Base-by-base conservation (phyloP, 2,113 vertebrate genomes). In the Sinocyclocheilus maitianheensis region DNA sequence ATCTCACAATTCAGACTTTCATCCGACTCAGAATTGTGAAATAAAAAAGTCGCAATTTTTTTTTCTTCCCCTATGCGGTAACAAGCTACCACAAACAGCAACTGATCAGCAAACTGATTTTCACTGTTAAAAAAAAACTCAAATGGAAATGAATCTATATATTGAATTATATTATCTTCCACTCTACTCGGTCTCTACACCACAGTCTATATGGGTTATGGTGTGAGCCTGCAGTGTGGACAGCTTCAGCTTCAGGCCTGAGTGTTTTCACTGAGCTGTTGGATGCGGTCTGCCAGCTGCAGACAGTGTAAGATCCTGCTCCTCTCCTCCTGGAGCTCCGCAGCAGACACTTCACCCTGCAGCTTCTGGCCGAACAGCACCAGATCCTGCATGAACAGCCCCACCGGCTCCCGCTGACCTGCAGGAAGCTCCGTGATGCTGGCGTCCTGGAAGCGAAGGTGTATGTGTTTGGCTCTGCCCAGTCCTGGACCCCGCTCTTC, bases 321-420 rank as follows among this genome's bases (percentile, higher is more conserved):
- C 69, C 92, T 94, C 91, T 99, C 97, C 1, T 90, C 91, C 63
- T 93, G 91, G 40, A 97, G 91, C 16, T 97, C 93, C 3, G 95
- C 93, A 2, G 91, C 89, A 72, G 94, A 91, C 63, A 97, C 90
- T 76, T 95, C 93, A 13, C 96, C 96, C 26, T 90, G 85, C 58
- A 99, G 93, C 91, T 99, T 99, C 90, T 93, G 91, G 53, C 95
- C 95, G 91, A 99, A 99, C 62, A 95, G 88, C 87, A 95, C 91
- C 90, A 97, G 90, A 91, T 99, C 98, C 93, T 98, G 97, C 96
- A 97, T 96, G 91, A 99, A 99, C 90, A 97, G 94, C 26, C 97
- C 96, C 84, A 97, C 95, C 0, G 93, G 34, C 72, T 94, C 92
- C 14, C 87, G 89, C 0, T 95, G 92, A 1, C 91, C 94, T 1